Evolutionary conservation across 2,797 vertebrate species (phyloP).

Genomic region (Microctenopoma lineatum): DNA sequence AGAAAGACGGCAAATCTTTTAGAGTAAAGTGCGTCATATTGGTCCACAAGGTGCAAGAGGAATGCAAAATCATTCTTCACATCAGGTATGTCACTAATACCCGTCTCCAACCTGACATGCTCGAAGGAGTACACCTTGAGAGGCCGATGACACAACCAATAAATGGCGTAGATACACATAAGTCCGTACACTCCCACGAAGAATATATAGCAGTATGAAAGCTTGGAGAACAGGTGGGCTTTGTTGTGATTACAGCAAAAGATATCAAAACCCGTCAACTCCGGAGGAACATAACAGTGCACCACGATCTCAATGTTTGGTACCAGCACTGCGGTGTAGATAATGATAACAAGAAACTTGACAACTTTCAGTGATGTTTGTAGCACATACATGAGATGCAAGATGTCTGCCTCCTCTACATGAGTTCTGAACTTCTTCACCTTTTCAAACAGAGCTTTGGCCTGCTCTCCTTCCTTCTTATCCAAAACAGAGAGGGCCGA

Average conservation of each 20-base stretch:
- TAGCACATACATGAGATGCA: conserved; percentile 91
- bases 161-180: conserved; percentile 90
- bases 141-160: conserved; percentile 91
- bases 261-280: conserved; percentile 88
- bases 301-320: conserved; percentile 88
- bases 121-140: conserved; percentile 91
- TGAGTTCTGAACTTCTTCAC: conserved; percentile 93
- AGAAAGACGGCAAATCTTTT: conserved; percentile 92
- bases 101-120: conserved; percentile 88
- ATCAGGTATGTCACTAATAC: conserved; percentile 91
- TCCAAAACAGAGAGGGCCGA: conserved; percentile 83
- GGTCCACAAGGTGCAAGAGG: conserved; percentile 91
- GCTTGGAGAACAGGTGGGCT: conserved; percentile 91
- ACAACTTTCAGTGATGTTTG: conserved; percentile 89
- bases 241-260: conserved; percentile 94
- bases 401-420: conserved; percentile 89
- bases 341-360: conserved; percentile 87
- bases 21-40: conserved; percentile 91
- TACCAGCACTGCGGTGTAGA: conserved; percentile 86
- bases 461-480: conserved; percentile 93
- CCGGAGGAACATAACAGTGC: conserved; percentile 85
- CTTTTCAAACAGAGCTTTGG: conserved; percentile 93
- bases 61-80: conserved; percentile 94
- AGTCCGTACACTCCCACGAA: conserved; percentile 89
- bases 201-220: conserved; percentile 90